These are phyloP conservation scores for Myripristis jacobus DNA, from an alignment of 2,797 vertebrate genomes.

Conservation along the genomic window DNA sequence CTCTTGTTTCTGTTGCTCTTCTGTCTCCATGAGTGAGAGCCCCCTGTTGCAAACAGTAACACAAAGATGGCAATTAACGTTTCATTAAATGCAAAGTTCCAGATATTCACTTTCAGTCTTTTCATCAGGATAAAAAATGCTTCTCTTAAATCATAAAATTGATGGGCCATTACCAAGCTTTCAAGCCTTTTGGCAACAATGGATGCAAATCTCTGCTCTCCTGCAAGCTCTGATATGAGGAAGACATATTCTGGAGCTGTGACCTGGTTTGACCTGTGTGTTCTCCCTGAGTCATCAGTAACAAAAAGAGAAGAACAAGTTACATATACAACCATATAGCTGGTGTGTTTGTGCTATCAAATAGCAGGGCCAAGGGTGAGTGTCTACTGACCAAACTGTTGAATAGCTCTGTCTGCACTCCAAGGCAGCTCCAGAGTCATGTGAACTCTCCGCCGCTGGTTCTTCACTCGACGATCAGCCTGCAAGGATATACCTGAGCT, in stretches of 20 bases:
- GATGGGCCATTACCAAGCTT: slow-evolving; percentile 88
- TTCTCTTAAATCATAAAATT: too few relatives aligned
- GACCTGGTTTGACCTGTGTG: slow-evolving; percentile 98
- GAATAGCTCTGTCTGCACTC: slow-evolving; percentile 97
- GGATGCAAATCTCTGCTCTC: slow-evolving; percentile 98
- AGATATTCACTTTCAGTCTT: not conserved
- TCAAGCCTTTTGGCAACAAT: slow-evolving; percentile 98
- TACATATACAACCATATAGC: too few relatives aligned
- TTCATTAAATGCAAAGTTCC: not conserved
- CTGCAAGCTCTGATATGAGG: slow-evolving; percentile 97
- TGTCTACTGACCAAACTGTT: slow-evolving; percentile 91
- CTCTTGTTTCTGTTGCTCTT: slow-evolving; percentile 97
- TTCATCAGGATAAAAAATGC: not conserved
- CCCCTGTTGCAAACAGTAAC: slow-evolving; percentile 82
- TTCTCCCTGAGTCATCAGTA: slow-evolving; percentile 85
- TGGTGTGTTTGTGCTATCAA: not conserved
- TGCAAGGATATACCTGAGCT: slow-evolving; percentile 98
- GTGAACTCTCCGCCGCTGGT: slow-evolving; percentile 95
- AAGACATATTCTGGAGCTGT: slow-evolving; percentile 98
- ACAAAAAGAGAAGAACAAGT: not conserved
- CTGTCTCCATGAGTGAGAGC: slow-evolving; percentile 97
- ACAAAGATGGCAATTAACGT: not conserved
- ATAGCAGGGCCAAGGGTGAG: not conserved
- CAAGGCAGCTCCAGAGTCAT: slow-evolving; percentile 98
- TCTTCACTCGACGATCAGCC: slow-evolving; percentile 96